Conservation (phyloP, 2,888 invertebrate genomes). For the Camponotus fellah region DNA sequence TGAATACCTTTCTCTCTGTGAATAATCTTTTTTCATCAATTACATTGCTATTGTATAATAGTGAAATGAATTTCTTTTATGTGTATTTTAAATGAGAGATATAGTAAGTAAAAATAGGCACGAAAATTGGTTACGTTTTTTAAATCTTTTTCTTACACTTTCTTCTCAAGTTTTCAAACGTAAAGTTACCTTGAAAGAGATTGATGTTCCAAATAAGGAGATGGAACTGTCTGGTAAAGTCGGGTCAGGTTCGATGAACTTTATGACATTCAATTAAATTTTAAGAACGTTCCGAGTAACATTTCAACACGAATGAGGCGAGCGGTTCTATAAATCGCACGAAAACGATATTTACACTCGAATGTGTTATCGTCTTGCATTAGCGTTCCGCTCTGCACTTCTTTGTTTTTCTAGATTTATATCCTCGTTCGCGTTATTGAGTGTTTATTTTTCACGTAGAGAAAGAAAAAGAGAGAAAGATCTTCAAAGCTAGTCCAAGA, state of each 20-base stretch:
- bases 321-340: background rate
- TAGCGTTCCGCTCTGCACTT: background rate
- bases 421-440: background rate
- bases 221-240: slow-evolving; percentile 3
- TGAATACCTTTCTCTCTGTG: background rate
- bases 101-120: background rate
- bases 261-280: slow-evolving; percentile 35
- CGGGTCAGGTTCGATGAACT: slow-evolving; percentile 23
- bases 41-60: background rate
- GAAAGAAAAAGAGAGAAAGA: background rate
- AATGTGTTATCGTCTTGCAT: slow-evolving; percentile 12
- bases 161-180: background rate
- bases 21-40: background rate
- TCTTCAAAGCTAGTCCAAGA: slow-evolving; percentile 22
- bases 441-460: slow-evolving; percentile 57
- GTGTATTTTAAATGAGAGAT: background rate
- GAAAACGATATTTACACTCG: slow-evolving; percentile 10
- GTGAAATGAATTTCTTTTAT: background rate
- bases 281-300: slow-evolving; percentile 26
- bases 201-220: slow-evolving; percentile 16
- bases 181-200: background rate
- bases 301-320: background rate
- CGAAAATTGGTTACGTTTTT: background rate
- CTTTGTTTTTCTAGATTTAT: slow-evolving; percentile 5
- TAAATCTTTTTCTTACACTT: background rate